These are phyloP conservation scores for Percopsis omiscomaycus DNA, from an alignment of 2,797 vertebrate genomes.

Conservation along the genomic window DNA sequence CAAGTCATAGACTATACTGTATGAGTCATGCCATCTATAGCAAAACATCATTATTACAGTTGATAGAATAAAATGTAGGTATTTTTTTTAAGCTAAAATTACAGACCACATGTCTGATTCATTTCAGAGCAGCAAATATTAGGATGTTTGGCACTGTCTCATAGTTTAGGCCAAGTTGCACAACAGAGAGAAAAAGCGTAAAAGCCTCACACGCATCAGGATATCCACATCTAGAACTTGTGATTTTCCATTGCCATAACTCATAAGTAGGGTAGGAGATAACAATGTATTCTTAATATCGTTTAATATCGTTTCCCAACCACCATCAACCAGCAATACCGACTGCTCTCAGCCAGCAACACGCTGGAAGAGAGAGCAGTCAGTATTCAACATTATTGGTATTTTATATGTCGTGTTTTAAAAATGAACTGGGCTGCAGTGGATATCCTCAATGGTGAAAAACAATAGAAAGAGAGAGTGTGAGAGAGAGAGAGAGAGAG, in stretches of 20 bases:
- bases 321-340: no score
- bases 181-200: constrained; percentile 11
- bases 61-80: neutral
- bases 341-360: no score
- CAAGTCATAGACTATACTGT: constrained; percentile 41
- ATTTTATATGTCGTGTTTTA: constrained; percentile 7
- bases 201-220: neutral
- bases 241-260: no score
- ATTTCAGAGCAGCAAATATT: constrained; percentile 55
- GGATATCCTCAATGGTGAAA: constrained; percentile 41
- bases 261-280: no score
- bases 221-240: no score
- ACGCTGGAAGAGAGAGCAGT: neutral
- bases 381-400: neutral
- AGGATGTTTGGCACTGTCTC: constrained; percentile 11
- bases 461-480: neutral
- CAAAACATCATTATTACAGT: constrained; percentile 29
- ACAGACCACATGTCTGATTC: neutral
- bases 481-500: neutral
- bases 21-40: constrained; percentile 37
- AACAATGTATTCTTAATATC: no score
- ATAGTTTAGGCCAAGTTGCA: constrained; percentile 25
- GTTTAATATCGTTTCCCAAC: no score
- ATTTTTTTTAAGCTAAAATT: neutral
- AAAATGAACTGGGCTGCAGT: constrained; percentile 8